phyloP scores from a whole-genome alignment of 2,888 invertebrate genomes.

The Oscheius sp. region DNA sequence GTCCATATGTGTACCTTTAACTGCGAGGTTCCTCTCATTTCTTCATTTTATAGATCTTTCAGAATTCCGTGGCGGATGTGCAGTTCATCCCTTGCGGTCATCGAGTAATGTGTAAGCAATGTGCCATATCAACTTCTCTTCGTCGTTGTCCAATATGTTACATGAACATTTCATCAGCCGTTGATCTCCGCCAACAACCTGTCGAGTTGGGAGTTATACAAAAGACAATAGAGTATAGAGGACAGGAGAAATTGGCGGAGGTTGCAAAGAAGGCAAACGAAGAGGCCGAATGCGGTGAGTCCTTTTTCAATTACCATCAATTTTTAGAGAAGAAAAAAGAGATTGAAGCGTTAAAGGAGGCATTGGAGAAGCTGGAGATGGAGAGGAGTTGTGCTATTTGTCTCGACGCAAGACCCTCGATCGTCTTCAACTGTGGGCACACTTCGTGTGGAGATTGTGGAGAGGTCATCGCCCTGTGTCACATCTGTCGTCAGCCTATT shows the following conservation, averaged over 20 bases:
- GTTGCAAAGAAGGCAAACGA: conserved; percentile 44
- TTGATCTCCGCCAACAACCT: conserved; percentile 25
- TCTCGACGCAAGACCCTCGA: conserved; percentile 43
- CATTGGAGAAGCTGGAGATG: conserved; percentile 46
- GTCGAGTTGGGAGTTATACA: conserved; percentile 36
- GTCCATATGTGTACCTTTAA: conserved; percentile 56
- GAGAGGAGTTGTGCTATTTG: conserved; percentile 50
- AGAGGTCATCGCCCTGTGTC: conserved; percentile 39
- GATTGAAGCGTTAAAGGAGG: conserved; percentile 36
- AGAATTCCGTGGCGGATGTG: conserved; percentile 49
- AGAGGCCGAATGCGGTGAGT: conserved; percentile 37
- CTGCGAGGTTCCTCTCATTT: conserved; percentile 36
- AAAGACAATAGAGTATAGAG: neutral
- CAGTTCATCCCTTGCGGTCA: conserved; percentile 55
- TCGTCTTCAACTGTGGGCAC: conserved; percentile 42
- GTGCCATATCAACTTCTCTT: conserved; percentile 40
- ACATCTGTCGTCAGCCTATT: conserved; percentile 47
- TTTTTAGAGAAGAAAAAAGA: conserved; percentile 45
- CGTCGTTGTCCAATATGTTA: conserved; percentile 49
- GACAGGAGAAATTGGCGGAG: conserved; percentile 39
- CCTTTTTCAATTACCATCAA: neutral
- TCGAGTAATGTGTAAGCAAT: conserved; percentile 52
- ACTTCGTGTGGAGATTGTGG: conserved; percentile 45
- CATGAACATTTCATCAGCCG: conserved; percentile 36
- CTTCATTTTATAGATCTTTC: neutral